phyloP scores from a whole-genome alignment of 2,113 vertebrate species.

The Sander vitreus region DNA sequence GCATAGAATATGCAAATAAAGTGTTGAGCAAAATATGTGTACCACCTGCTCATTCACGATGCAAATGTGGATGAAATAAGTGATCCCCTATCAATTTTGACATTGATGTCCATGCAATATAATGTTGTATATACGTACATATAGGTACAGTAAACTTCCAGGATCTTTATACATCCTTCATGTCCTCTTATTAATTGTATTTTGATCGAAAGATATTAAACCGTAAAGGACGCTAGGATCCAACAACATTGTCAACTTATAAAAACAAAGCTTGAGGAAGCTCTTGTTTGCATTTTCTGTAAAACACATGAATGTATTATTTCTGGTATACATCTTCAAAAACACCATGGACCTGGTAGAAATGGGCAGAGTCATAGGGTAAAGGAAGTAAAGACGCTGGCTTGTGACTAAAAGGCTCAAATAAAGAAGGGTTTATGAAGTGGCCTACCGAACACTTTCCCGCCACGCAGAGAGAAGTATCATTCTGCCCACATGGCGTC shows the following conservation, averaged over 20 bases:
- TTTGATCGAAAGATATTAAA: not conserved
- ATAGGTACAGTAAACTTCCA: not conserved
- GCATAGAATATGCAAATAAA: not conserved
- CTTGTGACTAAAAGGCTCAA: not conserved
- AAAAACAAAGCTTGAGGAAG: not conserved
- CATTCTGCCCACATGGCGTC: conserved; percentile 90
- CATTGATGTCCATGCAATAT: not conserved
- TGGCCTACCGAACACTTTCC: conserved; percentile 92
- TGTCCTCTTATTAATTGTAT: not conserved
- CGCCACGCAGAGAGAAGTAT: conserved; percentile 88
- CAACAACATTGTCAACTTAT: not conserved
- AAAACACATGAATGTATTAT: not conserved
- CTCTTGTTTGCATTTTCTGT: not conserved
- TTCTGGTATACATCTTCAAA: not conserved
- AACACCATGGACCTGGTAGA: not conserved
- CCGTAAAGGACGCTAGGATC: not conserved
- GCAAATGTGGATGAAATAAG: not conserved
- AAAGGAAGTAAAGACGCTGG: not conserved
- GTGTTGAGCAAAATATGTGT: not conserved
- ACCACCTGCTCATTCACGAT: not conserved
- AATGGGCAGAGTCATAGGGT: not conserved
- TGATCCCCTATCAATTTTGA: not conserved
- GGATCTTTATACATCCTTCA: not conserved
- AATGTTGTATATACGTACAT: not conserved
- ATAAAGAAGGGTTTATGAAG: not conserved